Conservation (phyloP, 2,797 vertebrate species). For the Lates japonicus region DNA sequence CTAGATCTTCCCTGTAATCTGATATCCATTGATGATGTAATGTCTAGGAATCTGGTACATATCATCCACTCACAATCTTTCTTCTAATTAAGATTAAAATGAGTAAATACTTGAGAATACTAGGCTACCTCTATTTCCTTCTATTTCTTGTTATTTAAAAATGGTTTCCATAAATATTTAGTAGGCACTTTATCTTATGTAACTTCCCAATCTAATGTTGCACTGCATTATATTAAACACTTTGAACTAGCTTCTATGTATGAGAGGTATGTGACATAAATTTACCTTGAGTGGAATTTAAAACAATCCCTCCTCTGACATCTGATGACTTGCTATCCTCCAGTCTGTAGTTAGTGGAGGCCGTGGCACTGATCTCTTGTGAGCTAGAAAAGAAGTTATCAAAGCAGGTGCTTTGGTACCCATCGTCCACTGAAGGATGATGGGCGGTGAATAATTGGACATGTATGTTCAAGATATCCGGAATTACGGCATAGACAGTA, state of each 20-base stretch:
- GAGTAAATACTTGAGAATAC: not conserved
- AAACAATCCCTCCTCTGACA: constrained; percentile 49
- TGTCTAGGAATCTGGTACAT: not conserved
- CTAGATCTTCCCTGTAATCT: not conserved
- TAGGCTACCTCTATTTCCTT: not conserved
- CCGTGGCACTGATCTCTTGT: constrained; percentile 66
- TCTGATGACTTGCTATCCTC: constrained; percentile 32
- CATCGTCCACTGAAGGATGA: constrained; percentile 41
- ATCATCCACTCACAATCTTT: not conserved
- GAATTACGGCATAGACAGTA: constrained; percentile 27
- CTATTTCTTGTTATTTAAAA: not conserved
- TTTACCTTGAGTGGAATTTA: constrained; percentile 32
- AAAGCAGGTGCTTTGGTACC: constrained; percentile 63
- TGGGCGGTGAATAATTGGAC: constrained; percentile 22
- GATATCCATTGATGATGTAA: not conserved
- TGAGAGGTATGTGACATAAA: constrained; percentile 22
- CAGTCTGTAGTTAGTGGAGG: constrained; percentile 46
- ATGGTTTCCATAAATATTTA: not conserved
- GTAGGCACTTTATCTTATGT: not conserved
- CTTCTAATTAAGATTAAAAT: too few species aligned
- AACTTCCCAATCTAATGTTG: constrained; percentile 4
- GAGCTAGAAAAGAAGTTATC: constrained; percentile 56
- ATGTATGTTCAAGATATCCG: constrained; percentile 17
- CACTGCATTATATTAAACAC: constrained; percentile 4
- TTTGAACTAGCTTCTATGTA: constrained; percentile 14